Evolutionary conservation across 2,888 invertebrate species (phyloP), one percentile per base, ranked within the genome.

Genomic region (Tillus elongatus): DNA sequence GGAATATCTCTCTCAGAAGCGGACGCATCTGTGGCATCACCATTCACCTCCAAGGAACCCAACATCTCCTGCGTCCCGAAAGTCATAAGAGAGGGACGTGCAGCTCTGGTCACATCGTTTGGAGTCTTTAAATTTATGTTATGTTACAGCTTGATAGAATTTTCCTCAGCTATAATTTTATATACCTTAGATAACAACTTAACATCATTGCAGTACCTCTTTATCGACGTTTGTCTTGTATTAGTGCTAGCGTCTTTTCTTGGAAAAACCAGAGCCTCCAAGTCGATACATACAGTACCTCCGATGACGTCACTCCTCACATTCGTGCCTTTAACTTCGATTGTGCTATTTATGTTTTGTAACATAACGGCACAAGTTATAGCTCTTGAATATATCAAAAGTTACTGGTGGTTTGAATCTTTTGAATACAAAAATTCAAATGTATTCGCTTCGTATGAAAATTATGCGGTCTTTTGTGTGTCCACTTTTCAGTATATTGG

Each of bases 41-140:
- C 93, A 0, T 95, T 95, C 64, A 95, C 93, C 0, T 88, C 91
- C 0, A 77, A 83, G 34, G 75, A 79, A 41, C 75, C 83, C 1
- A 87, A 92, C 63, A 87, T 93, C 37, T 77, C 82, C 1, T 90
- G 90, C 63, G 85, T 92, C 0, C 74, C 88, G 0, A 71, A 78
- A 11, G 80, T 92, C 0, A 77, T 84, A 13, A 75, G 82, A 16
- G 90, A 93, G 59, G 92, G 95, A 1, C 74, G 97, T 0, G 92
- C 93, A 0, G 95, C 97, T 0, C 68, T 97, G 6, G 82, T 90
- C 16, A 97, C 97, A 0, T 91, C 91, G n/a, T 95, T 96, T 67
- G 92, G 93, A 0, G 86, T 95, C 43, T 97, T 97, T 71, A 96
- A 96, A 56, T 95, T 92, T 70, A 97, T 97, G 95, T 85, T 95